Percentiles rank a stretch among this genome's conserved stretches.
Evolutionary conservation across 1,140 invertebrate genomes (phyloP).

Genomic region (Drosophila asahinai): DNA sequence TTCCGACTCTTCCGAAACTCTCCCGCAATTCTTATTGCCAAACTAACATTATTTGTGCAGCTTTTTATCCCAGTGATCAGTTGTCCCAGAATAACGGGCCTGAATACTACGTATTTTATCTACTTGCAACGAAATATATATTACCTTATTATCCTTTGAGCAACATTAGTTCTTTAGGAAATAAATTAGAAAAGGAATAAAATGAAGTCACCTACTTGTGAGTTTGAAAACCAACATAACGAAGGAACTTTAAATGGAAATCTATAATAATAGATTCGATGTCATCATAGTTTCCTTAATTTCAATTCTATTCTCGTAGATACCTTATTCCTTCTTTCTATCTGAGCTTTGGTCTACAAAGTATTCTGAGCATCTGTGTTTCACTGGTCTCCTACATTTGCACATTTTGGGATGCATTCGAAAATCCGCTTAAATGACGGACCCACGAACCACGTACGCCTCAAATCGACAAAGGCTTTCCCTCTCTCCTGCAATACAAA

Average conservation of each 20-base stretch:
- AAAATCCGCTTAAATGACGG: slow-evolving; percentile 56
- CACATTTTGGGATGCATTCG: slow-evolving; percentile 39
- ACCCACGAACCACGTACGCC: slow-evolving; percentile 54
- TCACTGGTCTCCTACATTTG: slow-evolving; percentile 18
- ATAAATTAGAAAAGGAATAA: too few relatives aligned
- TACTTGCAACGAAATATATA: too few relatives aligned
- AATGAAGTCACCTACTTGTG: background rate
- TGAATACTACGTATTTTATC: too few relatives aligned
- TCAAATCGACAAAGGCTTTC: slow-evolving; percentile 64
- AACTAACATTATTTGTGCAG: too few relatives aligned
- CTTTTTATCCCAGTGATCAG: too few relatives aligned
- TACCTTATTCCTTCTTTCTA: background rate
- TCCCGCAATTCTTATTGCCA: too few relatives aligned
- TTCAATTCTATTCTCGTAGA: background rate
- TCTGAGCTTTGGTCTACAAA: slow-evolving; percentile 17
- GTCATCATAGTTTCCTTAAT: background rate
- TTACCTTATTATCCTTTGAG: too few relatives aligned
- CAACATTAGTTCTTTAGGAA: too few relatives aligned
- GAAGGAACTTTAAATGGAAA: too few relatives aligned
- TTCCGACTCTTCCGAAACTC: too few relatives aligned
- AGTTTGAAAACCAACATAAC: background rate
- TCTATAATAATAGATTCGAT: background rate
- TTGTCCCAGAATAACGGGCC: too few relatives aligned
- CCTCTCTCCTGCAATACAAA: slow-evolving; percentile 23
- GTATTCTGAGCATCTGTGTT: slow-evolving; percentile 17